Conservation (phyloP, 2,888 invertebrate genomes). For the Hypomecis atomaria region DNA sequence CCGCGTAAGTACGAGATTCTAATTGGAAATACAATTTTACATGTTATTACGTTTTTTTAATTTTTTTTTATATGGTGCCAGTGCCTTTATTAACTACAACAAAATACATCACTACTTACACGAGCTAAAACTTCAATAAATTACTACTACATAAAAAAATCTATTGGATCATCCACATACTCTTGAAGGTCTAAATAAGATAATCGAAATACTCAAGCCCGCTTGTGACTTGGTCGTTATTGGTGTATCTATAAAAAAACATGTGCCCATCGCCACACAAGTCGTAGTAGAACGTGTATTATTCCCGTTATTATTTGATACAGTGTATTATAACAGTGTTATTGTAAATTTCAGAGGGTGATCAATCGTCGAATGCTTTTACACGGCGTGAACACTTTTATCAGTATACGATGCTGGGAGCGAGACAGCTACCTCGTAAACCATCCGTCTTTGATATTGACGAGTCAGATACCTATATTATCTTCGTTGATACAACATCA, state of each 20-base stretch:
- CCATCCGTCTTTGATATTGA: constrained; percentile 11
- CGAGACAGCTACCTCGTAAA: constrained; percentile 14
- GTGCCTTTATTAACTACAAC: no score
- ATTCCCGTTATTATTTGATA: neutral
- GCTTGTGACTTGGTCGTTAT: no score
- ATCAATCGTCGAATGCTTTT: constrained; percentile 22
- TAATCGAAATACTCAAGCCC: no score
- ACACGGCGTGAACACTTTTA: constrained; percentile 14
- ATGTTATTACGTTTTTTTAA: no score
- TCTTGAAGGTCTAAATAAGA: no score
- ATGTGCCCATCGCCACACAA: neutral
- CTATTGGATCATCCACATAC: no score
- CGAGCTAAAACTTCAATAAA: no score
- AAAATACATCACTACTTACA: no score
- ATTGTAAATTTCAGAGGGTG: constrained; percentile 8
- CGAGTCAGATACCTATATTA: constrained; percentile 8
- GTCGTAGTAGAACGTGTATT: neutral
- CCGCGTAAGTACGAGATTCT: no score
- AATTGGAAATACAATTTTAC: no score
- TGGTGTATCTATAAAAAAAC: neutral
- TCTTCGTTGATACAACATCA: neutral
- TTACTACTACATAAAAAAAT: no score
- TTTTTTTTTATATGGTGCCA: no score
- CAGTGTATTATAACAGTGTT: neutral
- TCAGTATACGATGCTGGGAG: constrained; percentile 7